phyloP scores from a whole-genome alignment of 2,888 invertebrate genomes.

The Ormia ochracea region DNA sequence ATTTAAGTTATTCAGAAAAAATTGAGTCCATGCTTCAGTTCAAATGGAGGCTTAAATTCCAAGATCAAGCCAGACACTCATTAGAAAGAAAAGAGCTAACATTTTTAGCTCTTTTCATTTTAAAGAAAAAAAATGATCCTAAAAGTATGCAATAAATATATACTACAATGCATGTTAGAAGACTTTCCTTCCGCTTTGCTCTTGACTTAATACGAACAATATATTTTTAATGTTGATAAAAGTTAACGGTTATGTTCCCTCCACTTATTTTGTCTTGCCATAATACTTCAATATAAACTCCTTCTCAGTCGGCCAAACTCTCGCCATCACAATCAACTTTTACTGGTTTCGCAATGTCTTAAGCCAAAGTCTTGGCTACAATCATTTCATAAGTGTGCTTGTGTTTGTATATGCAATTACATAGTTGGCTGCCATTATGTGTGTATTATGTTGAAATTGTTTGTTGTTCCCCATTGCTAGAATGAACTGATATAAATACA shows the following conservation, averaged over 20 bases:
- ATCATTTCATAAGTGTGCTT: background rate
- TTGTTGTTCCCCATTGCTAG: constrained; percentile 14
- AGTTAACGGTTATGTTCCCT: constrained; percentile 1
- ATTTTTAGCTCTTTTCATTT: too few species aligned
- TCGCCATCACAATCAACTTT: background rate
- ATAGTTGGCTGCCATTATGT: constrained; percentile 21
- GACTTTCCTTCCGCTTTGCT: background rate
- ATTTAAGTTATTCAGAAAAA: too few species aligned
- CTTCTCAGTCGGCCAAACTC: background rate
- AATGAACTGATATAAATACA: constrained; percentile 45
- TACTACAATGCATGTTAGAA: background rate
- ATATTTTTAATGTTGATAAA: constrained; percentile 8
- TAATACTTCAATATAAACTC: constrained; percentile 1
- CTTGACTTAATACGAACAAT: constrained; percentile 5
- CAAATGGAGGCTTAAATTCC: too few species aligned
- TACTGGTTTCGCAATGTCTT: background rate
- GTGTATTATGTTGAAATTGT: constrained; percentile 5
- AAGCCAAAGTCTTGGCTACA: background rate
- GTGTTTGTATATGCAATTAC: background rate
- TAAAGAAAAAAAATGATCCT: background rate
- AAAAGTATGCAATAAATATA: background rate
- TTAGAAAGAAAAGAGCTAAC: too few species aligned
- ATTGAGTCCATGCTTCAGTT: too few species aligned
- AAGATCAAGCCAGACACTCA: too few species aligned
- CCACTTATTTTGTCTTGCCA: background rate